phyloP scores from a whole-genome alignment of 53 echinoderm and acorn worm species.

The Hippasteria phrygiana region DNA sequence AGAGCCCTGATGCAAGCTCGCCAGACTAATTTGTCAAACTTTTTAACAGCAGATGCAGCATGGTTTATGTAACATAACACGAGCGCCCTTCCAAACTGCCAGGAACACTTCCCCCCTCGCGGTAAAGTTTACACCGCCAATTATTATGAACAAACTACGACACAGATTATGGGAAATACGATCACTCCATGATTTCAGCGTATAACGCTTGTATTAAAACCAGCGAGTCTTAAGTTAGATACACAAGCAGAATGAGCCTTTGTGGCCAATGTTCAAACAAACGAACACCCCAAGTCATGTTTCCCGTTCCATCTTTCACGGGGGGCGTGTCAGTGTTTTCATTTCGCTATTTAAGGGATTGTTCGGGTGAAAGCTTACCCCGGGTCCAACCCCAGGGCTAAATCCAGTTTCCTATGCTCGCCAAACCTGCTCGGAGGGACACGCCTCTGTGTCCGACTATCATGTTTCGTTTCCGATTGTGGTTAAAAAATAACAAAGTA shows the following conservation, averaged over 20 bases:
- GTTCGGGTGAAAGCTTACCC: slow-evolving; percentile 36
- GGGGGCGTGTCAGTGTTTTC: slow-evolving; percentile 57
- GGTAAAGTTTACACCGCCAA: slow-evolving; percentile 28
- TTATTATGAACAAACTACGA: slow-evolving; percentile 33
- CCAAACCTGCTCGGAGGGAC: slow-evolving; percentile 13
- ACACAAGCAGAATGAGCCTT: slow-evolving; percentile 34
- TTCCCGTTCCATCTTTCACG: slow-evolving; percentile 29
- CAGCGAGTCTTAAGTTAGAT: slow-evolving; percentile 29
- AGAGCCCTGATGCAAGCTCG: too few species aligned
- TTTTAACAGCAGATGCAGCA: slow-evolving; percentile 9
- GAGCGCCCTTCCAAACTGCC: slow-evolving; percentile 7
- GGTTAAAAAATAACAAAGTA: slow-evolving; percentile 58
- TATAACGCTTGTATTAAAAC: slow-evolving; percentile 22
- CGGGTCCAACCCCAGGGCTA: slow-evolving; percentile 12
- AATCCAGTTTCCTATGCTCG: slow-evolving; percentile 53
- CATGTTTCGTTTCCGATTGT: slow-evolving; percentile 63
- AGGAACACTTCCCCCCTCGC: neutral
- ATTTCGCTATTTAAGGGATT: slow-evolving; percentile 16
- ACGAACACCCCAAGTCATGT: slow-evolving; percentile 55
- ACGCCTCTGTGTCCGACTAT: neutral
- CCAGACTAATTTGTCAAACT: too few species aligned
- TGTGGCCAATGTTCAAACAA: slow-evolving; percentile 48
- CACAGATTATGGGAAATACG: slow-evolving; percentile 41
- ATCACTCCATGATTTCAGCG: slow-evolving; percentile 28
- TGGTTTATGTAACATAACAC: slow-evolving; percentile 31